Evolutionary conservation across 2,888 invertebrate genomes (phyloP).

Genomic region (Eustalomyia histrio): DNA sequence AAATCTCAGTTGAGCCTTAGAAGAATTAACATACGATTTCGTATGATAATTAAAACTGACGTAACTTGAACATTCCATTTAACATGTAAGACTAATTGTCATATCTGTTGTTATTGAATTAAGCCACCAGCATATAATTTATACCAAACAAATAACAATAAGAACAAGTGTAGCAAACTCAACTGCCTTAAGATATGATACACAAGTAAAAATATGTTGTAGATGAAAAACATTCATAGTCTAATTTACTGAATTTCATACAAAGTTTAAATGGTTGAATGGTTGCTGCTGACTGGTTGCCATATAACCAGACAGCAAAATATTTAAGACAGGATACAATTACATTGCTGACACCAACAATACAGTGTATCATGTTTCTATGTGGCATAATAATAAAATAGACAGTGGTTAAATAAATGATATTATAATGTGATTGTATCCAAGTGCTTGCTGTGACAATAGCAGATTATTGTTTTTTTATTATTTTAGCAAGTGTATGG

Average conservation of each 20-base stretch:
- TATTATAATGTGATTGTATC: too few relatives aligned
- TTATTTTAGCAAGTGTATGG: too few relatives aligned
- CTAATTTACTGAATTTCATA: not conserved
- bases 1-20: constrained; percentile 7
- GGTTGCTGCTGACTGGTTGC: not conserved
- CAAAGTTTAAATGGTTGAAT: not conserved
- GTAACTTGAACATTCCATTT: constrained; percentile 9
- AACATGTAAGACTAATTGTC: constrained; percentile 40
- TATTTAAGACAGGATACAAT: constrained; percentile 28
- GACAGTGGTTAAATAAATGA: not conserved
- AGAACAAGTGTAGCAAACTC: constrained; percentile 3
- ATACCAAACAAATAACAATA: constrained; percentile 20
- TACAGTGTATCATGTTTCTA: not conserved
- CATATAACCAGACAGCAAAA: constrained; percentile 12
- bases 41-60: constrained; percentile 47
- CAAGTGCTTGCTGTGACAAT: too few relatives aligned
- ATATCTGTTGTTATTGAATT: constrained; percentile 26
- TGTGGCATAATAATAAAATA: not conserved
- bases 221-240: not conserved
- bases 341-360: constrained; percentile 22
- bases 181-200: not conserved
- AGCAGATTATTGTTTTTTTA: too few relatives aligned
- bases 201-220: too few relatives aligned
- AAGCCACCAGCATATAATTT: constrained; percentile 33
- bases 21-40: constrained; percentile 38